phyloP scores from a whole-genome alignment of 2,797 vertebrate genomes.

The Onychomys torridus region DNA sequence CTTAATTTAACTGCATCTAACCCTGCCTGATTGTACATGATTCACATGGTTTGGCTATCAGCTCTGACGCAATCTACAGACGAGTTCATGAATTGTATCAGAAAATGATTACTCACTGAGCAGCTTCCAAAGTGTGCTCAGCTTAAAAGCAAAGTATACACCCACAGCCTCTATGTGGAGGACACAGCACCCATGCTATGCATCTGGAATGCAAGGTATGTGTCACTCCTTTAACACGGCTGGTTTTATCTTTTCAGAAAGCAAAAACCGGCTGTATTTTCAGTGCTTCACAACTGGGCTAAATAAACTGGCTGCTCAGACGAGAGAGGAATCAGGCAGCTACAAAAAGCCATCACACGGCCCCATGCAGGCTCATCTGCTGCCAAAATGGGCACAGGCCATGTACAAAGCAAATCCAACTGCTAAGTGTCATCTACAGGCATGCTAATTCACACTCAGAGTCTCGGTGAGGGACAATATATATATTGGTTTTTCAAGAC shows the following conservation, averaged over 20 bases:
- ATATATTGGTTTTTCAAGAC: background rate
- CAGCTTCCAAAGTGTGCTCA: background rate
- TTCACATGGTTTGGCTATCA: background rate
- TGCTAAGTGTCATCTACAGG: background rate
- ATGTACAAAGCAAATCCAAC: background rate
- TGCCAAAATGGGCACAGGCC: background rate
- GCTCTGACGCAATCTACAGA: background rate
- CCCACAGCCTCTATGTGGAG: background rate
- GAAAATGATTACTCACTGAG: background rate
- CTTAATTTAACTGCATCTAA: background rate
- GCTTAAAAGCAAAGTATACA: background rate
- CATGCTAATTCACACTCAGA: background rate
- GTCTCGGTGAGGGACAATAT: background rate
- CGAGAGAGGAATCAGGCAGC: background rate
- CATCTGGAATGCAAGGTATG: background rate
- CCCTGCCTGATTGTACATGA: background rate
- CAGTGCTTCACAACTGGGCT: background rate
- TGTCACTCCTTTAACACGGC: background rate
- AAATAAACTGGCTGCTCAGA: background rate
- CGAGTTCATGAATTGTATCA: background rate
- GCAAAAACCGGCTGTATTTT: background rate
- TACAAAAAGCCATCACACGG: background rate
- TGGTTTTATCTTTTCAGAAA: conserved; percentile 43
- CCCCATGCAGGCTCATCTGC: background rate
- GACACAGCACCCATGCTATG: background rate